Evolutionary conservation across 1,140 invertebrate genomes (phyloP), one percentile per base, ranked within the genome.

Genomic region (Drosophila ficusphila): DNA sequence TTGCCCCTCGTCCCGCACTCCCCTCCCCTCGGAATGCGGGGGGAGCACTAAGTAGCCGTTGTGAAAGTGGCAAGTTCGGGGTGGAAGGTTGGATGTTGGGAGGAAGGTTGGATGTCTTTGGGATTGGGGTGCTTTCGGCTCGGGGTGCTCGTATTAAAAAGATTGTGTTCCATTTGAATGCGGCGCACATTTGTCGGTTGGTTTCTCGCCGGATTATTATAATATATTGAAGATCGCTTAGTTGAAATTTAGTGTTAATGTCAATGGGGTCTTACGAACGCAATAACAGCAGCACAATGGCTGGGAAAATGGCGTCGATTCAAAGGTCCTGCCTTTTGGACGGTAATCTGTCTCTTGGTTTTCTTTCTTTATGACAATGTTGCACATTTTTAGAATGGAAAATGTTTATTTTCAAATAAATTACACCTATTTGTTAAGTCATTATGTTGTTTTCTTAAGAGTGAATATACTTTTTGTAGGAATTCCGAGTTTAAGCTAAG

Each of bases 161-260:
- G 70, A 82, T 82, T 88, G 82, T 78, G 57, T 82, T 89, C 65
- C 65, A 78, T 88, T 86, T 77, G 64, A 86, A 88, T 86, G 76
- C 62, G 46, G 62, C 33, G 60, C 68, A 65, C 79, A 73, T 82
- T 79, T 78, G 46, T 75, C 21, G 75, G 64, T 58, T 64, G 54
- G 36, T 88, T 79, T 64, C 53, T 49, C 62, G 60, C 21, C 54
- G 70, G 77, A 77, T 72, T 88, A 82, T 86, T 74, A 77, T 77
- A 86, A 81, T 76, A 85, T 79, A 85, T 86, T 77, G 76, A 81
- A 74, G 82, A 81, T 86, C 82, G 82, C 73, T 86, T 86, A 86
- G 76, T 79, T 81, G 73, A 65, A 85, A 86, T 86, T 85, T 79
- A 76, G 67, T 86, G 75, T 70, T 85, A 85, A 79, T 83, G 71